Evolutionary conservation across 53 echinoderm and acorn worm species (phyloP).

Genomic region (Hippasteria phrygiana): DNA sequence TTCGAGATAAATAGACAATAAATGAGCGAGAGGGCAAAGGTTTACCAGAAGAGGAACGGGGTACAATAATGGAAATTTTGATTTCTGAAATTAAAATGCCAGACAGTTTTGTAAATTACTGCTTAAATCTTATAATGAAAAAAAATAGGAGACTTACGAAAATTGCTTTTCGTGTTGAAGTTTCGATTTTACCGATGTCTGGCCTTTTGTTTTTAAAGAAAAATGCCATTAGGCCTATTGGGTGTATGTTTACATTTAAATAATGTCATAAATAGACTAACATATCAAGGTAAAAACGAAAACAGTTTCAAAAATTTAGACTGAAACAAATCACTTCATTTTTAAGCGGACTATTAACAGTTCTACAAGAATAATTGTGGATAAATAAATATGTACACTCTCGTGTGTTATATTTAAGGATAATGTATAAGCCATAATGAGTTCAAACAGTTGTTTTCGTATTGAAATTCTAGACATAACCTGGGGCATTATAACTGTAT

Average conservation of each 20-base stretch:
- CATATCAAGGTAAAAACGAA: too few relatives aligned
- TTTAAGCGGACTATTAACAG: too few relatives aligned
- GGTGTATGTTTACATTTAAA: too few relatives aligned
- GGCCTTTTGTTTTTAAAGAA: too few relatives aligned
- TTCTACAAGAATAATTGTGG: too few relatives aligned
- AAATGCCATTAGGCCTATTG: too few relatives aligned
- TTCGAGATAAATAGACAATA: not conserved
- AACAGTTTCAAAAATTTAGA: too few relatives aligned
- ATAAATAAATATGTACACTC: too few relatives aligned
- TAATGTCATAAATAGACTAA: too few relatives aligned
- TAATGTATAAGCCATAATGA: not conserved
- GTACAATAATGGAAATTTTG: not conserved
- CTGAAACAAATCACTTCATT: too few relatives aligned
- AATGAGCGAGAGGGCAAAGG: constrained; percentile 1
- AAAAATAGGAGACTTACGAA: not conserved
- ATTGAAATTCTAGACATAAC: not conserved
- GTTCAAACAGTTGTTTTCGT: not conserved
- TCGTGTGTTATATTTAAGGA: not conserved
- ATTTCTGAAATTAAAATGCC: not conserved
- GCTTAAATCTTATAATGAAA: not conserved
- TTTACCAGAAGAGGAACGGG: not conserved
- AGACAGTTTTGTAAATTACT: not conserved
- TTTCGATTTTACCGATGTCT: too few relatives aligned
- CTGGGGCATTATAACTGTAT: not conserved
- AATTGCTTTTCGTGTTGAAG: not conserved